Base-by-base conservation (phyloP, 1,140 invertebrate species). In the Pseudachorutes palmiensis region DNA sequence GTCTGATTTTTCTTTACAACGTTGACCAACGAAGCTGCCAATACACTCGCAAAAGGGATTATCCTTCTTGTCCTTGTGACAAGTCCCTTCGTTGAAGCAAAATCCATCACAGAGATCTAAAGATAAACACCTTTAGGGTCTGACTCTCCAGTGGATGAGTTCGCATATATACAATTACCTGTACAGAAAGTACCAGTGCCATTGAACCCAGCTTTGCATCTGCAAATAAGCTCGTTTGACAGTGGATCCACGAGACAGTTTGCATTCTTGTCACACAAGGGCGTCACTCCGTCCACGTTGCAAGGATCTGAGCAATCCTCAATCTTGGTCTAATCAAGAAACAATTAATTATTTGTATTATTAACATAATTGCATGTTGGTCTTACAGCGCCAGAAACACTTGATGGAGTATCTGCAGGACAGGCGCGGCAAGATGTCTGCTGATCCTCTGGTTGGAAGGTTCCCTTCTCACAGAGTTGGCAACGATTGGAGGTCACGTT, bases 171-270 rank as follows among this genome's bases (percentile, higher is more conserved):
- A 31, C 24, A 68, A 76, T 79, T 79, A 86, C 84, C 83, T 32
- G 79, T 83, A 78, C 90, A 94, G 41, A 83, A 80, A 79, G 86
- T 85, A 69, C 90, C 91, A 28, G 88, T 90, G 75, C 91, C 91
- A 76, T 94, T 93, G 80, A 91, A 97, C 1, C 93, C 94, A 1
- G 90, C 88, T 76, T 94, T 96, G 78, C 94, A 97, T 76, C 93
- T 88, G 74, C 94, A 97, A 72, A 88, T 87, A 80, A 92, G 95
- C 71, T 92, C 89, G 68, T 86, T 88, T 0, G 88, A 92, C 76
- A 94, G 90, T 0, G 84, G 83, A 41, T 91, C 87, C 58, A 94
- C 82, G 0, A 95, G 82, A 77, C 94, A 95, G 75, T 92, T 89
- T 0, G 92, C 91, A 77, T 95, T 94, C 0, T 82, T 78, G 75